Evolutionary conservation across 35 echinoderm and acorn worm species (phyloP), one percentile per base, ranked within the genome.

Genomic region (Stichopus chloronotus): DNA sequence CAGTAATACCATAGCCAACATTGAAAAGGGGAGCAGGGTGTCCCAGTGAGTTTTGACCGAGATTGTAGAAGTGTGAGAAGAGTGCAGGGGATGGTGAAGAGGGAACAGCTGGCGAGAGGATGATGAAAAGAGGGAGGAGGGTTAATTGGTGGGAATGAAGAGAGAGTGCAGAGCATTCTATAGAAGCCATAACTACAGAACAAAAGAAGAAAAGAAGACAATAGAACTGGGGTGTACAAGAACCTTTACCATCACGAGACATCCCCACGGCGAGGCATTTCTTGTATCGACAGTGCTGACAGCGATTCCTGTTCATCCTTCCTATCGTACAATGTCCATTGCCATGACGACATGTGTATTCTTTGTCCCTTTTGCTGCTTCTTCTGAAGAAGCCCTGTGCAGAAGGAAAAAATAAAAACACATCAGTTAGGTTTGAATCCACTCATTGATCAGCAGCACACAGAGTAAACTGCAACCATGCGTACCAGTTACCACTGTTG

Each of bases 311-410:
- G 86, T 99, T 99, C 97, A 99, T 96, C 53, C 97, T 79, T 13
- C 97, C 97, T 88, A 99, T 99, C 52, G 94, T 99, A 84, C 97
- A 99, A 52, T 96, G 95, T 20, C 97, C 97, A 56, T 99, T 96
- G 83, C 97, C 97, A 94, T 99, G 97, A 13, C 97, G 95, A 99
- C 97, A 99, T 59, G 97, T 96, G 90, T 99, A 99, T 56, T 99
- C 97, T 88, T 99, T 99, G 9, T 96, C 97, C 63, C 97, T 86
- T 90, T 99, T 99, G 55, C 97, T 99, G 86, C 97, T 99, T 86
- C 97, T 96, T 68, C 97, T 94, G 61, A 99, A 99, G 79, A 99
- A 99, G 19, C 97, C 97, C 97, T 99, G 91, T 17, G 87, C 55
- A 5, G 84, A 19, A 23, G 86, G 55, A 17, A 81, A n/a, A 88